Percentiles rank a stretch among this genome's conserved stretches.
These are phyloP conservation scores for Lateolabrax maculatus DNA, from an alignment of 2,797 vertebrate genomes.

Conservation along the genomic window DNA sequence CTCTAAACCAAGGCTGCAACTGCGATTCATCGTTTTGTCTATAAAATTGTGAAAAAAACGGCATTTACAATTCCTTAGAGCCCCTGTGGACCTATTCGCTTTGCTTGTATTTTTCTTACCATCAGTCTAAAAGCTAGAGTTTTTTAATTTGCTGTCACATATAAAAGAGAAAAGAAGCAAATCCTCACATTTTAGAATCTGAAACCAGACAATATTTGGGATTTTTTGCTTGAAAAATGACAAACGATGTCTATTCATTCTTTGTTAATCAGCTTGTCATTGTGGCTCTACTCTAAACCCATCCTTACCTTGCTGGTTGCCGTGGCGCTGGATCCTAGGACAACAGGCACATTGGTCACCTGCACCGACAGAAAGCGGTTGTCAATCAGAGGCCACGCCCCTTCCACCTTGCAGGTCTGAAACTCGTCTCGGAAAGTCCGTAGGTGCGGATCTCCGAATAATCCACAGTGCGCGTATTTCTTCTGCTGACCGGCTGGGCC, in stretches of 20 bases:
- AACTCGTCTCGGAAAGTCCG: constrained; percentile 90
- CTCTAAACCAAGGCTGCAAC: not conserved
- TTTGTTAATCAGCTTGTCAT: no score
- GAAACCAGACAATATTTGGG: not conserved
- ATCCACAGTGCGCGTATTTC: constrained; percentile 89
- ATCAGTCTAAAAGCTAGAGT: not conserved
- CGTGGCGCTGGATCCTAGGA: constrained; percentile 87
- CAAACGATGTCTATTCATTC: no score
- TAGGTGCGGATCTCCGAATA: constrained; percentile 90
- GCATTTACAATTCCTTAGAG: not conserved
- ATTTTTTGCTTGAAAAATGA: not conserved
- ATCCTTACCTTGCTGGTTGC: constrained; percentile 88
- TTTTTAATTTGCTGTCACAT: not conserved
- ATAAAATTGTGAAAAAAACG: not conserved
- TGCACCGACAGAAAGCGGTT: constrained; percentile 89
- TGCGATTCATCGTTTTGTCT: not conserved
- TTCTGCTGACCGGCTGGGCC: constrained; percentile 76
- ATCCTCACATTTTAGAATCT: not conserved
- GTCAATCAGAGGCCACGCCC: constrained; percentile 90
- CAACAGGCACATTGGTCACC: constrained; percentile 90
- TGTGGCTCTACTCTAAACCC: not conserved
- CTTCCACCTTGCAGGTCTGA: constrained; percentile 90
- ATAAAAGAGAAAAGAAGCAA: not conserved
- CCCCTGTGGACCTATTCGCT: not conserved
- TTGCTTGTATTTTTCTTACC: not conserved